Evolutionary conservation across 2,113 vertebrate species (phyloP), one percentile per base, ranked within the genome.

Genomic region (Emydocephalus ijimae): DNA sequence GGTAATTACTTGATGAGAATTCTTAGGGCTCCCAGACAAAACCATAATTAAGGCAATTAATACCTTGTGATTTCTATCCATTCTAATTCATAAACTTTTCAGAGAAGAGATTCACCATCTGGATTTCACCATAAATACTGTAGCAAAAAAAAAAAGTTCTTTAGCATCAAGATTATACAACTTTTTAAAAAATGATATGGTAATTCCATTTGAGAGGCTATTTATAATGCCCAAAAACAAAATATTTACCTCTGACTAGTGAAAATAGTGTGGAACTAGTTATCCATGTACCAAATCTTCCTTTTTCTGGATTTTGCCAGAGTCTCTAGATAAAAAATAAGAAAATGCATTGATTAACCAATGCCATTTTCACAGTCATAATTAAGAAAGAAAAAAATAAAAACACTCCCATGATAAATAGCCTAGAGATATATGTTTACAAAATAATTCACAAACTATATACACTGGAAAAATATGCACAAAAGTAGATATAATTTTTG

Each of bases 31-130:
- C 74, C 55, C 55, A 92, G 55, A 74, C 69, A 92, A 92, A 92
- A 90, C 55, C 10, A 39, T 90, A 92, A 92, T 92, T 92, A 89
- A 92, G 69, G 88, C 92, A 92, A 61, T 92, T 92, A 92, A 92
- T 92, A 92, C 88, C 74, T 86, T 85, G 69, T 92, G 88, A 92
- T 92, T 92, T 61, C 45, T 52, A 85, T 21, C 55, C 74, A 59
- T 92, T 90, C 92, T 92, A 61, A 92, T 26, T 59, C 48, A 34
- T 43, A 61, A 61, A 90, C 88, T 29, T 90, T 90, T 92, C 74
- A 92, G 52, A 90, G 90, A 92, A 90, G 88, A 92, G 45, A 39
- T 92, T 86, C 45, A 26, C 56, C 55, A 90, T 90, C 55, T 92
- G 89, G 55, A 92, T 59, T 74, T 92, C 89, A 52, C 45, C 23